A percentile compares a stretch with the other conserved stretches of the same genome.
phyloP scores from a whole-genome alignment of 2,797 vertebrate species.

The Tragelaphus eurycerus region DNA sequence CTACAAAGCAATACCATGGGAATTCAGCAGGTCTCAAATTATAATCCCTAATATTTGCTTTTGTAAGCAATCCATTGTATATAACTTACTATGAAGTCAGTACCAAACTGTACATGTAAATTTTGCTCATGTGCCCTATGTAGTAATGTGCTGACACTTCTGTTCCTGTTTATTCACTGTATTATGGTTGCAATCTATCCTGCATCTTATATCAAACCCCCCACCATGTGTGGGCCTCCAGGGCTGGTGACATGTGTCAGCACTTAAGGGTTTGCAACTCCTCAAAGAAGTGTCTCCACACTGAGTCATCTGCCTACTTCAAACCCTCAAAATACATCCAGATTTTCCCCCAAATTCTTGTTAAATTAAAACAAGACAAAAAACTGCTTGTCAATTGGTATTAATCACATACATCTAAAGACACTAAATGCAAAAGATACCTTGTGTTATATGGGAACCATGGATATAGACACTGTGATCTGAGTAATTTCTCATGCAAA shows the following conservation, averaged over 20 bases:
- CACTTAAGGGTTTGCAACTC: conserved; percentile 18
- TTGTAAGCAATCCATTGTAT: background rate
- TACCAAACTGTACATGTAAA: background rate
- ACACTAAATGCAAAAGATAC: background rate
- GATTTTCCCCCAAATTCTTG: background rate
- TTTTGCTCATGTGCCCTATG: background rate
- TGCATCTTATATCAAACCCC: background rate
- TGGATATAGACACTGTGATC: background rate
- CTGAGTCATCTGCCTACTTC: conserved; percentile 47
- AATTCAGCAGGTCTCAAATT: background rate
- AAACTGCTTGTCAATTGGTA: background rate
- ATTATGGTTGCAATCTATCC: background rate
- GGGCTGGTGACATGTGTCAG: background rate
- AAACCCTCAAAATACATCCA: conserved; percentile 48
- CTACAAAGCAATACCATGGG: background rate
- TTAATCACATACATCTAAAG: background rate
- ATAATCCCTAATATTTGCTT: background rate
- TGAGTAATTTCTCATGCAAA: background rate
- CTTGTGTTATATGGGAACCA: background rate
- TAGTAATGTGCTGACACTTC: background rate
- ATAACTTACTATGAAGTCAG: background rate
- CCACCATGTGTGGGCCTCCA: background rate
- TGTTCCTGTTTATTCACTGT: background rate
- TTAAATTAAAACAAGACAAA: background rate
- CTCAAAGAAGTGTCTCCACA: conserved; percentile 17